These are phyloP conservation scores for Paraplagusia blochii DNA, from an alignment of 2,113 vertebrate species.

Conservation along the genomic window DNA sequence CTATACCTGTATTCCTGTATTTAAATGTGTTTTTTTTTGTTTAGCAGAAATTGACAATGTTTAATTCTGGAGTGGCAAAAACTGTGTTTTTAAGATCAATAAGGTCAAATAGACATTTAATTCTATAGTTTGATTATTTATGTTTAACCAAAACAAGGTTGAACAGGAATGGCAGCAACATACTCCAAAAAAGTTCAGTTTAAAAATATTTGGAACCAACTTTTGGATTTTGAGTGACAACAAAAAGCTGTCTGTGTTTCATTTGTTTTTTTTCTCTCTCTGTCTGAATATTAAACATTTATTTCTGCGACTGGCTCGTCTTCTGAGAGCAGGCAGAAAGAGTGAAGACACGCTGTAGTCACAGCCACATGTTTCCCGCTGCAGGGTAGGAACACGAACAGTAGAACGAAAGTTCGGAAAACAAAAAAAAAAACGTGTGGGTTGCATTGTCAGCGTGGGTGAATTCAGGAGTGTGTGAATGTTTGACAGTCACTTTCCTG, in stretches of 20 bases:
- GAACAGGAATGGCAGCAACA: no score
- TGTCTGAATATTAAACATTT: no score
- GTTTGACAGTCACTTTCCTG: constrained; percentile 69
- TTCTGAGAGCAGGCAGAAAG: constrained; percentile 4
- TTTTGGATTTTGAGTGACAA: neutral
- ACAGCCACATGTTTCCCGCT: neutral
- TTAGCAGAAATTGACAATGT: constrained; percentile 58
- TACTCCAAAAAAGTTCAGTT: no score
- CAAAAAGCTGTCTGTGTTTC: no score
- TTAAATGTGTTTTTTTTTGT: constrained; percentile 44
- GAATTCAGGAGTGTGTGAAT: constrained; percentile 23
- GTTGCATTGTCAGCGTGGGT: constrained; percentile 9
- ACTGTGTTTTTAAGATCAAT: no score
- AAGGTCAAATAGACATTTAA: no score
- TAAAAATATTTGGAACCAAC: constrained; percentile 2
- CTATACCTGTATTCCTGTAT: constrained; percentile 14
- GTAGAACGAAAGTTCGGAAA: neutral
- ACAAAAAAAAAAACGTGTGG: neutral
- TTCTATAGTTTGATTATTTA: no score
- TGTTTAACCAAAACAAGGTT: no score
- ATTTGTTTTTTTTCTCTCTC: no score
- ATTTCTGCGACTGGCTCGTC: no score
- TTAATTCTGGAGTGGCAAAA: constrained; percentile 35
- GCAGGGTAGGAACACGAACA: constrained; percentile 17
- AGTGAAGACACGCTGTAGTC: neutral